Evolutionary conservation across 2,797 vertebrate genomes (phyloP), one percentile per base, ranked within the genome.

Genomic region (Sebastes baramenuke): DNA sequence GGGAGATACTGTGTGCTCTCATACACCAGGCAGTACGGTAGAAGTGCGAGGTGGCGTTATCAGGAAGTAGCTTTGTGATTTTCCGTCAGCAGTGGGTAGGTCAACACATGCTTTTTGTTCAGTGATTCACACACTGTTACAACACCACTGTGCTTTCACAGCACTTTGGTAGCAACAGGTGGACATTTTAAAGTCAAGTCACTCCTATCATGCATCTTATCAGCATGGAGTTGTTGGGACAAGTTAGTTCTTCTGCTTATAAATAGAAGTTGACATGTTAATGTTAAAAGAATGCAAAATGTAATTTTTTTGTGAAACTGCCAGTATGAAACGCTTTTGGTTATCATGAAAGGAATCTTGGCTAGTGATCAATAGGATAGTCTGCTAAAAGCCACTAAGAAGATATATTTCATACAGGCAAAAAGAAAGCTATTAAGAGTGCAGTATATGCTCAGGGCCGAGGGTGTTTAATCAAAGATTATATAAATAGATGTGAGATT

Each of bases 401-500:
- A 68, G 49, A 73, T 80, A 52, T 82, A 74, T 90, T 82, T 84
- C 79, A 52, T 83, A 58, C 30, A 60, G 64, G 58, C 8, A 42
- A 49, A 81, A 79, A 67, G 30, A 81, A 75, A 77, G 56, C 49
- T 77, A 58, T 76, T 14, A 54, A 77, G 65, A 82, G 42, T 24
- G 36, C 65, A 77, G 55, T 55, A 34, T 64, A 61, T 34, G 59
- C 20, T 87, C 36, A 69, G 76, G 75, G 60, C 60, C 49, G 36
- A 86, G 64, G 64, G 72, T 1, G 13, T 79, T 52, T 66, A 75
- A 80, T 87, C 73, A 88, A 76, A 90, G 73, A 80, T 73, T 77
- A 72, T 83, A 84, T 76, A 72, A 56, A 83, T 16, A 82, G 74
- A 82, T 67, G 75, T 58, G 64, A 71, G 61, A 86, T 83, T 77